Percentiles rank a stretch among this genome's conserved stretches.
phyloP scores from a whole-genome alignment of 2,888 invertebrate species.

The Drosophila bunnanda region DNA sequence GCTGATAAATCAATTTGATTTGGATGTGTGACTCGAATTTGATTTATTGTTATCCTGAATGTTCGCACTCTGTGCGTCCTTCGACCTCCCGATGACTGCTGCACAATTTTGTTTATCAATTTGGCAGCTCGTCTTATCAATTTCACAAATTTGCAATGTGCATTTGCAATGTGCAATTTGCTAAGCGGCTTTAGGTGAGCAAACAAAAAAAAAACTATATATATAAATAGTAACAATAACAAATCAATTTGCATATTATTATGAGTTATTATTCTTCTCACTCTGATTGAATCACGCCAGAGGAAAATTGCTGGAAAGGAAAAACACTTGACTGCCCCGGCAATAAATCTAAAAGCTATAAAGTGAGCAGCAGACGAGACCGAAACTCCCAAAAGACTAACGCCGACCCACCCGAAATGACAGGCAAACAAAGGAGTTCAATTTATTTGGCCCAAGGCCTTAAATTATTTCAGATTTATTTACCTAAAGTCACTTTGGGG shows the following conservation, averaged over 20 bases:
- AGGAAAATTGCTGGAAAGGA: slow-evolving; percentile 14
- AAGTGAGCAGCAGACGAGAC: slow-evolving; percentile 14
- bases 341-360: slow-evolving; percentile 30
- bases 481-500: slow-evolving; percentile 39
- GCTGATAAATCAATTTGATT: slow-evolving; percentile 53
- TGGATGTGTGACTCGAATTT: slow-evolving; percentile 31
- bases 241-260: slow-evolving; percentile 42
- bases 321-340: slow-evolving; percentile 29
- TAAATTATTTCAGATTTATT: slow-evolving; percentile 44
- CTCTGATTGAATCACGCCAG: slow-evolving; percentile 26
- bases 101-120: slow-evolving; percentile 22
- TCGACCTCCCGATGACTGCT: neutral
- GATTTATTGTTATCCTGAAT: slow-evolving; percentile 45
- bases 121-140: slow-evolving; percentile 37
- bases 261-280: slow-evolving; percentile 28
- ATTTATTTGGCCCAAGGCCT: slow-evolving; percentile 37
- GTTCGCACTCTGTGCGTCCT: neutral
- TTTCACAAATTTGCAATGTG: slow-evolving; percentile 26
- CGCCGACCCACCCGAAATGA: slow-evolving; percentile 1
- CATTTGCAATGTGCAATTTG: slow-evolving; percentile 48
- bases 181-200: slow-evolving; percentile 37
- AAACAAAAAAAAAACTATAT: neutral
- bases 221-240: slow-evolving; percentile 16
- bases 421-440: slow-evolving; percentile 37
- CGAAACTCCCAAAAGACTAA: slow-evolving; percentile 27